These are phyloP conservation scores for Hycleus phaleratus DNA, from an alignment of 1,140 invertebrate species.

Conservation along the genomic window DNA sequence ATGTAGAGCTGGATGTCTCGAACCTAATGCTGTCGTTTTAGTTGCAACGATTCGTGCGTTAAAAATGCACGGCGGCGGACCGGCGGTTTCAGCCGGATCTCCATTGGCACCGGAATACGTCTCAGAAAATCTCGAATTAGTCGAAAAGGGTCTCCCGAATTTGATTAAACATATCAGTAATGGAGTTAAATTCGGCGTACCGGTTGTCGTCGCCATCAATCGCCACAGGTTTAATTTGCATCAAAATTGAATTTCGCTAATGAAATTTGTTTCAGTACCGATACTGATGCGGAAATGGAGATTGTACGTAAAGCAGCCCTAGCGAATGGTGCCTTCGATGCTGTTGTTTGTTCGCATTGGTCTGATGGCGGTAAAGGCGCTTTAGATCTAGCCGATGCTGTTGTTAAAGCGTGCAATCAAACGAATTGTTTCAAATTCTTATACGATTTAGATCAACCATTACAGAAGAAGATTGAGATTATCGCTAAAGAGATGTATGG, in stretches of 20 bases:
- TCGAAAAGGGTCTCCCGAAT: slow-evolving; percentile 84
- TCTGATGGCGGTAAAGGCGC: slow-evolving; percentile 85
- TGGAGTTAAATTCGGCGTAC: slow-evolving; percentile 80
- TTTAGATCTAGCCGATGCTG: slow-evolving; percentile 73
- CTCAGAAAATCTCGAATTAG: slow-evolving; percentile 83
- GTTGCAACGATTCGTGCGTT: slow-evolving; percentile 91
- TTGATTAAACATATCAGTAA: slow-evolving; percentile 92
- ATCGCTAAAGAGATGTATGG: slow-evolving; percentile 96
- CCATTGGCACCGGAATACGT: slow-evolving; percentile 79
- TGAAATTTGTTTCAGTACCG: slow-evolving; percentile 46
- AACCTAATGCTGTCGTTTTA: slow-evolving; percentile 87
- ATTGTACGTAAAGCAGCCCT: slow-evolving; percentile 66
- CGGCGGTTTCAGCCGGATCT: slow-evolving; percentile 74
- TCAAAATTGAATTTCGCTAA: slow-evolving; percentile 1
- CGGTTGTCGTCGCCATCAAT: slow-evolving; percentile 95
- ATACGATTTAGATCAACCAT: slow-evolving; percentile 70
- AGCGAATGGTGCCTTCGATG: slow-evolving; percentile 74
- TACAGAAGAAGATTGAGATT: slow-evolving; percentile 82
- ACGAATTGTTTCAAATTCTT: slow-evolving; percentile 64
- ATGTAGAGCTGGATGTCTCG: slow-evolving; percentile 79
- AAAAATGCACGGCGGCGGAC: slow-evolving; percentile 98
- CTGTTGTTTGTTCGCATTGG: slow-evolving; percentile 87
- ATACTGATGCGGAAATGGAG: slow-evolving; percentile 78
- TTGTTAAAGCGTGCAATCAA: slow-evolving; percentile 66
- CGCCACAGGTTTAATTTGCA: slow-evolving; percentile 56